Evolutionary conservation across 2,888 invertebrate species (phyloP).

Genomic region (Drosophila birchii): DNA sequence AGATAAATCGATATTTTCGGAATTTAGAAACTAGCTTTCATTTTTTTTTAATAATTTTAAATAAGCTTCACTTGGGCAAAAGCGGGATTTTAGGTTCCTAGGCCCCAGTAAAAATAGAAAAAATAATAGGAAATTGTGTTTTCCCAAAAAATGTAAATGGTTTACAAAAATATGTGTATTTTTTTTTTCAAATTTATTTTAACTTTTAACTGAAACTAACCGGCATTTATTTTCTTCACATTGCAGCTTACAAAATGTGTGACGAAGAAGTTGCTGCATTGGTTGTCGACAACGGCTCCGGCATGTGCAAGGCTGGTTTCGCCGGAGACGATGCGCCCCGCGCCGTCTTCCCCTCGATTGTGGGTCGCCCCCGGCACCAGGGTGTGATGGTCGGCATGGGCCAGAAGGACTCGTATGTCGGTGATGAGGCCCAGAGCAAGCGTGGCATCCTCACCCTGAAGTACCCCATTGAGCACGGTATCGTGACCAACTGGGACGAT

Average conservation of each 20-base stretch:
- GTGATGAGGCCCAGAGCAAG: conserved; percentile 94
- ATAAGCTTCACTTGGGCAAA: too few species aligned
- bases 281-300: conserved; percentile 96
- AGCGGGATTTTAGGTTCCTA: background rate
- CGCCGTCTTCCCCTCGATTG: conserved; percentile 95
- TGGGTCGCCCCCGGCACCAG: conserved; percentile 95
- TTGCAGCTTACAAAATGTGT: conserved; percentile 89
- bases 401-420: conserved; percentile 94
- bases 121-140: background rate
- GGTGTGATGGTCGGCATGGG: conserved; percentile 97
- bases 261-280: conserved; percentile 98
- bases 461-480: conserved; percentile 98
- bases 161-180: background rate
- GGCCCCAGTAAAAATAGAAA: background rate
- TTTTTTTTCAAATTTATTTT: background rate
- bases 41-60: too few species aligned
- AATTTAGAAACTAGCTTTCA: background rate
- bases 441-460: conserved; percentile 96
- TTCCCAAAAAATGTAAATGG: background rate
- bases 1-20: background rate
- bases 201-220: conserved; percentile 1
- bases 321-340: conserved; percentile 95
- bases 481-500: conserved; percentile 99
- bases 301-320: conserved; percentile 97
- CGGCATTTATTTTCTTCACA: background rate